A percentile compares a stretch with the other conserved stretches of the same genome.
Evolutionary conservation across 2,113 vertebrate genomes (phyloP).

Genomic region (Chloropsis hardwickii): DNA sequence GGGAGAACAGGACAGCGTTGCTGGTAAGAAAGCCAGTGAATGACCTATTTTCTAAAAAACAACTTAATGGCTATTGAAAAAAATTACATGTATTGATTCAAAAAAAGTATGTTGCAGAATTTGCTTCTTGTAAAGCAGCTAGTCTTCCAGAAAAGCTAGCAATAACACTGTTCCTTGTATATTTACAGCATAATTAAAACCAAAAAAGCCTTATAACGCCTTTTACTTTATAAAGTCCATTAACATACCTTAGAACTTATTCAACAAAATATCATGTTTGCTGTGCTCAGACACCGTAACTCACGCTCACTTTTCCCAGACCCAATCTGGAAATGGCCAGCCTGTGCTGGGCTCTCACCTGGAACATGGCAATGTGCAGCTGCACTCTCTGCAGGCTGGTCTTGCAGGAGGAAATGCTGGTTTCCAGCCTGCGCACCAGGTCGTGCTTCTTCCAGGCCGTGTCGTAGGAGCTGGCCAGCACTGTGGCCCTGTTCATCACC

Average conservation of each 20-base stretch:
- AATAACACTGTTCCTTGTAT: not conserved
- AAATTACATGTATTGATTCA: not conserved
- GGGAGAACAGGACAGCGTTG: not conserved
- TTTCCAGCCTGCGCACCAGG: slow-evolving; percentile 87
- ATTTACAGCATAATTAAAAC: not conserved
- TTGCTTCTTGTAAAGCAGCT: not conserved
- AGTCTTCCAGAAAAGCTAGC: not conserved
- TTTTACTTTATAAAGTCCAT: not conserved
- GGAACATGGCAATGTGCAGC: slow-evolving; percentile 94
- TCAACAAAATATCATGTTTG: fast-evolving
- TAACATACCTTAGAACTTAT: not conserved
- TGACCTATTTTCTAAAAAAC: not conserved
- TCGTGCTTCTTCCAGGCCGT: slow-evolving; percentile 97
- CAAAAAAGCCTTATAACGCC: too few relatives aligned
- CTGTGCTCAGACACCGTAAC: not conserved
- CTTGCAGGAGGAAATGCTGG: slow-evolving; percentile 88
- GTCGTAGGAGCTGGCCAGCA: slow-evolving; percentile 92
- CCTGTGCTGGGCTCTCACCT: slow-evolving; percentile 68
- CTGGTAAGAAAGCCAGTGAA: not conserved
- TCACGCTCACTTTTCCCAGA: not conserved
- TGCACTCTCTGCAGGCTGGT: slow-evolving; percentile 93
- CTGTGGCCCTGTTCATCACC: slow-evolving; percentile 91
- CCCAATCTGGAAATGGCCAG: fast-evolving
- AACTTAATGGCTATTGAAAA: not conserved
- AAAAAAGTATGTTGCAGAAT: not conserved